Conservation (phyloP, 1,140 invertebrate species). For the Wasmannia auropunctata region DNA sequence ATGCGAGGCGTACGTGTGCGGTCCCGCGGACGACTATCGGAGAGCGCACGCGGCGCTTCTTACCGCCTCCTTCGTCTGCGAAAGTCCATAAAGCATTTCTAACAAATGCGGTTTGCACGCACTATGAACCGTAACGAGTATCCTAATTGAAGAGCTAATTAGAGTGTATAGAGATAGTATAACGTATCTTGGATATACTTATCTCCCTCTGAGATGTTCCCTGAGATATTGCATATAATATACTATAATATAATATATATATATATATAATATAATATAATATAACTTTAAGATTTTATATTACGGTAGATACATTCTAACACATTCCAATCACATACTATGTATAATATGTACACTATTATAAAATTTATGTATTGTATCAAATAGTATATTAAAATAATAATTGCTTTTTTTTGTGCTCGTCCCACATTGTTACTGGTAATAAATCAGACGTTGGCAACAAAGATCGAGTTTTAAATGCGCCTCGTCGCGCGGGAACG, state of each 20-base stretch:
- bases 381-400: neutral
- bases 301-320: neutral
- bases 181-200: neutral
- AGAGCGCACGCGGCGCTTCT: neutral
- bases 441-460: neutral
- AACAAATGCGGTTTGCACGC: constrained; percentile 17
- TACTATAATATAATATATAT: too few relatives aligned
- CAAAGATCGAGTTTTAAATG: neutral
- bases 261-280: too few relatives aligned
- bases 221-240: too few relatives aligned
- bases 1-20: constrained; percentile 34
- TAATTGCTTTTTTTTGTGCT: neutral
- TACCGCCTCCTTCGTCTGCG: neutral
- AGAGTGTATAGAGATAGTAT: neutral
- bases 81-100: constrained; percentile 17
- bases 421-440: neutral
- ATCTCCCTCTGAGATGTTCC: neutral
- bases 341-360: too few relatives aligned
- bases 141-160: neutral
- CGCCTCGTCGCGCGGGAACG: neutral
- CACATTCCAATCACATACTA: neutral
- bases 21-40: constrained; percentile 6
- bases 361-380: neutral
- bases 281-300: too few relatives aligned
- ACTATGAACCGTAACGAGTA: constrained; percentile 1